Base-by-base conservation (phyloP, 2,888 invertebrate genomes). In the Nephrotoma appendiculata region DNA sequence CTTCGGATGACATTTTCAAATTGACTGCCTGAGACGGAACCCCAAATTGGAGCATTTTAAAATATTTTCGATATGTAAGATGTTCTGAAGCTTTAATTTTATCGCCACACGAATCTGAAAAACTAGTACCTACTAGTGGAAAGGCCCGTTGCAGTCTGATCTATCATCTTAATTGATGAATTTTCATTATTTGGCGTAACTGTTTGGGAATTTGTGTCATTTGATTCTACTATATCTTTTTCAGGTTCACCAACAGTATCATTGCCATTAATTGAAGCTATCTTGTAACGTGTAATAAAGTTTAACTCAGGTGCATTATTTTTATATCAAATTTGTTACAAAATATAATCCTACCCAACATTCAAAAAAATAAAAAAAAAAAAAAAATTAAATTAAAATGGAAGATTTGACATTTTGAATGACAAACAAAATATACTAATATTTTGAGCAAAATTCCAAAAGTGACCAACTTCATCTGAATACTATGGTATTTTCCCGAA, bases 31-130 rank as follows among this genome's bases (percentile, higher is more conserved):
- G 93, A 86, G 94, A 91, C n/a, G 96, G 97, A 0, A 98, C 98
- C 57, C 98, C 98, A 89, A 98, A 94, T 89, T 96, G 95, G 0
- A 97, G 90, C 98, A 98, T 97, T 93, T 97, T 98, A 87, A 98
- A 95, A 92, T 95, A 98, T 91, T 94, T 95, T 41, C 93, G 93
- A 91, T 95, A 97, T 88, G 94, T 93, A 5, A 94, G 94, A 90
- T 96, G 95, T 86, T 93, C 92, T 87, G 91, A 91, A 45, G 91
- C 92, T 87, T 90, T 91, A n/a, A 91, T 5, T 71, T 71, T 44
- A 9, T 44, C 31, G 31, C 31, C 31, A 7, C 71, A 9, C 31
- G 31, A 85, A 43, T 85, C 44, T 19, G 42, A 15, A 6, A 85
- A 42, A 41, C 42, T 15, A 15, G 41, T 6, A 42, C n/a, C n/a